phyloP scores from a whole-genome alignment of 2,888 invertebrate genomes.

The Drosophila picticornis region DNA sequence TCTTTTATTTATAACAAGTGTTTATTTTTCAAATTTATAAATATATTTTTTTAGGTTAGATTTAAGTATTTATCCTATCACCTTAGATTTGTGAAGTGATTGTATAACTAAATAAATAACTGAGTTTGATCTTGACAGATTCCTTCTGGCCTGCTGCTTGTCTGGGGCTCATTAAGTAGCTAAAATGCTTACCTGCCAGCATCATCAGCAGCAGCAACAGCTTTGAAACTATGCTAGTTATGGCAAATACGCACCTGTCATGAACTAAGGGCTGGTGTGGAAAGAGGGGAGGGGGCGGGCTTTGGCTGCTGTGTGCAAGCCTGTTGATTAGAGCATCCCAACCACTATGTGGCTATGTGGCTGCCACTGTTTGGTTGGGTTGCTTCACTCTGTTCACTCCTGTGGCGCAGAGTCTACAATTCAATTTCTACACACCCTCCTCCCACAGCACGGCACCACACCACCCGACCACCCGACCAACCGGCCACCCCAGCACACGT shows the following conservation, averaged over 20 bases:
- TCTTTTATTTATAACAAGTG: not conserved
- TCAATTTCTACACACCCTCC: too few species aligned
- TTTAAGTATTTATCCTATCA: not conserved
- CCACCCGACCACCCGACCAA: not conserved
- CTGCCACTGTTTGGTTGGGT: not conserved
- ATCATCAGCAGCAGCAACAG: not conserved
- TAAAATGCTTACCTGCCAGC: constrained; percentile 3
- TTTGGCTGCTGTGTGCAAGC: constrained; percentile 21
- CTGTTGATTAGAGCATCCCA: constrained; percentile 51
- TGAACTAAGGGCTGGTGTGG: not conserved
- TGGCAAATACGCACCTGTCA: constrained; percentile 13
- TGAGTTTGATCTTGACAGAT: not conserved
- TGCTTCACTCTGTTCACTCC: not conserved
- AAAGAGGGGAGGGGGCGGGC: not conserved
- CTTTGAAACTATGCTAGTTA: constrained; percentile 8
- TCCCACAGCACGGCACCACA: not conserved
- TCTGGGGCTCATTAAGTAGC: constrained; percentile 9
- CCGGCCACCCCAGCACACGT: not conserved
- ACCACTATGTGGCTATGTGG: constrained; percentile 16
- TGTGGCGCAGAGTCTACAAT: not conserved
- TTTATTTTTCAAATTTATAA: not conserved
- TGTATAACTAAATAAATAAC: not conserved
- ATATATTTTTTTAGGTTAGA: not conserved
- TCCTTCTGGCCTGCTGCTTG: not conserved
- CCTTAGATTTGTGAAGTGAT: not conserved